These are phyloP conservation scores for Dolichoris vasculosae DNA, from an alignment of 1,140 invertebrate genomes.

Conservation along the genomic window DNA sequence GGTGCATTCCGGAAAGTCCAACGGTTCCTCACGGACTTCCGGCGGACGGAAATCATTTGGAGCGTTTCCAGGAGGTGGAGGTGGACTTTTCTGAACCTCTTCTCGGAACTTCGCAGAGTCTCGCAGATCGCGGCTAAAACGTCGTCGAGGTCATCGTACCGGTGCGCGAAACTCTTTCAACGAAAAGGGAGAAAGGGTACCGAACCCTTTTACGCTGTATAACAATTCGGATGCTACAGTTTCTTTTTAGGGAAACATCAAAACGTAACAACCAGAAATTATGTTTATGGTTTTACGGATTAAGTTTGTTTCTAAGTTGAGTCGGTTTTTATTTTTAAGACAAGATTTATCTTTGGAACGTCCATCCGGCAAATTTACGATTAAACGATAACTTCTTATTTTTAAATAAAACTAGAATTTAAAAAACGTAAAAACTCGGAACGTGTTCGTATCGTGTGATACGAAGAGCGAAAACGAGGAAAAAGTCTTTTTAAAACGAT, in stretches of 20 bases:
- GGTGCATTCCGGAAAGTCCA: constrained; percentile 19
- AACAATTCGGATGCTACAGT: background rate
- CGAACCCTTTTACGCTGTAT: background rate
- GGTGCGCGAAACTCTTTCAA: background rate
- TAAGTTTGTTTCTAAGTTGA: no score
- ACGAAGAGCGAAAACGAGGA: no score
- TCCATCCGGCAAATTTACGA: no score
- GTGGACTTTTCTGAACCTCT: background rate
- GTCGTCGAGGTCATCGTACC: background rate
- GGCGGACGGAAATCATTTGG: constrained; percentile 53
- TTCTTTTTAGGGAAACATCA: background rate
- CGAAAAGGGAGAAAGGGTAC: background rate
- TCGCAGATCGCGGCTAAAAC: constrained; percentile 27
- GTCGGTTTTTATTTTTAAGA: no score
- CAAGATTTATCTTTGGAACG: no score
- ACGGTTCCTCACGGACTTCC: constrained; percentile 32
- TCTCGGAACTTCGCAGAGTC: background rate
- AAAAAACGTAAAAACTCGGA: no score
- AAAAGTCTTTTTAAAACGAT: no score
- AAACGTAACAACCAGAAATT: background rate
- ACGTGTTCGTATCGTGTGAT: no score
- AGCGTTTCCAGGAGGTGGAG: constrained; percentile 25
- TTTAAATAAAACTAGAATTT: no score
- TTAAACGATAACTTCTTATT: no score
- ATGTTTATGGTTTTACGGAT: background rate